phyloP scores from a whole-genome alignment of 2,888 invertebrate species.

The Yponomeuta sedellus region DNA sequence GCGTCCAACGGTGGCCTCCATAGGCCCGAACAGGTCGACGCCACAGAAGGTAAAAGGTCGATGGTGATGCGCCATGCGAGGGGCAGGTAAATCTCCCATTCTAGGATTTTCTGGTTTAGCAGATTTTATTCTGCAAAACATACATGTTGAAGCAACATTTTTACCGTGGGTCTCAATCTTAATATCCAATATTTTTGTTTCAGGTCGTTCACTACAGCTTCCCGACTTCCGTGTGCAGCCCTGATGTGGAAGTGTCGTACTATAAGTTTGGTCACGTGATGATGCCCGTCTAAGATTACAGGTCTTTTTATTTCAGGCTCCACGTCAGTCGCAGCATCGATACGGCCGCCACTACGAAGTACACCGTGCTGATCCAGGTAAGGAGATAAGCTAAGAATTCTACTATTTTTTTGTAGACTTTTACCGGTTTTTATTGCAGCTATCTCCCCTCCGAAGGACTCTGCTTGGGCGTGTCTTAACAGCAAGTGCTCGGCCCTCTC shows the following conservation, averaged over 20 bases:
- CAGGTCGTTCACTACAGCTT: constrained; percentile 18
- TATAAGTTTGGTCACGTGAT: constrained; percentile 18
- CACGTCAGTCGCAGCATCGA: not conserved
- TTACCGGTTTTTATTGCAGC: not conserved
- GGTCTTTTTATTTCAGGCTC: constrained; percentile 7
- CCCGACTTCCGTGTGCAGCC: constrained; percentile 15
- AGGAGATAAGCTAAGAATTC: not conserved
- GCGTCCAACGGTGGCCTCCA: not conserved
- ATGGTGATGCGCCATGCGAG: not conserved
- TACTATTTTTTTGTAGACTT: not conserved
- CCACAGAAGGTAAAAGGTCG: not conserved
- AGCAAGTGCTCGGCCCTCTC: not conserved
- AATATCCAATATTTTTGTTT: constrained; percentile 19
- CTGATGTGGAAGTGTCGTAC: constrained; percentile 16
- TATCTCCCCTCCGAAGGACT: not conserved
- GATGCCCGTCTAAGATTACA: constrained; percentile 21
- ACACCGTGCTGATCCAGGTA: constrained; percentile 4
- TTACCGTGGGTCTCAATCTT: constrained; percentile 17
- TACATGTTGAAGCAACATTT: not conserved
- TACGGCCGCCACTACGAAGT: constrained; percentile 9
- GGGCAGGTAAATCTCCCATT: not conserved
- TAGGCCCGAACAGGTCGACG: not conserved
- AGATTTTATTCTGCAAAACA: not conserved
- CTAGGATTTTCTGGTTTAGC: not conserved
- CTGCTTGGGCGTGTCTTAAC: not conserved